Base-by-base conservation (phyloP, 2,113 vertebrate species). In the Sylvia atricapilla region DNA sequence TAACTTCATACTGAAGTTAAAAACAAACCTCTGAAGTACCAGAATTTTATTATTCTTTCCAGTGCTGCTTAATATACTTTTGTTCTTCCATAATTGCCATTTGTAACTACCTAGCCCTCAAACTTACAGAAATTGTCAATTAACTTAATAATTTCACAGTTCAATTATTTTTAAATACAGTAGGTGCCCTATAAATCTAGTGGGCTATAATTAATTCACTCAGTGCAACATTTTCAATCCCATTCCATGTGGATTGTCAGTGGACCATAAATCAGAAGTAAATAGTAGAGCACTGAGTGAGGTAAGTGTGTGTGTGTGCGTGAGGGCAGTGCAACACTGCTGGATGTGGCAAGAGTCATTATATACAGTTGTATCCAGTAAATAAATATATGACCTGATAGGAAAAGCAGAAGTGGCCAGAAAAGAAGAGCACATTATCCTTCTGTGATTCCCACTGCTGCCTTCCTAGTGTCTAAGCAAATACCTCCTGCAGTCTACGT, bases 121-220 rank as follows among this genome's bases (percentile, higher is more conserved):
- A 87, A 89, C 52, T 66, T 88, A 60, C 12, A 88, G 69, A 69
- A 90, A 90, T 88, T 94, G 66, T 96, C 78, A 87, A 72, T 96
- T 96, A 93, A 95, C 52, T 84, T 90, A 95, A 94, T 89, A 46
- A 87, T 94, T 95, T 94, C 79, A 77, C 62, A 85, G 63, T 95
- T 94, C 93, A 96, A 90, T 89, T 95, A 39, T 91, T 94, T 91
- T 96, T 93, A 97, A 95, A 94, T 93, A 90, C 84, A 95, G 87
- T 90, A 81, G 87, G 70, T 96, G 39, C 9, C 35, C 81, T 93
- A 84, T 91, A 80, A 95, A 87, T 96, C 94, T 96, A 59, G 30
- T 72, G 64, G 35, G 46, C 37, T 81, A 7, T 94, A 94, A 95
- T 63, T 95, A 85, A 95, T 97, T 92, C 62, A 90, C 81, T 91